These are phyloP conservation scores for Xyliphius kryptos DNA, from an alignment of 2,113 vertebrate genomes.

Conservation along the genomic window DNA sequence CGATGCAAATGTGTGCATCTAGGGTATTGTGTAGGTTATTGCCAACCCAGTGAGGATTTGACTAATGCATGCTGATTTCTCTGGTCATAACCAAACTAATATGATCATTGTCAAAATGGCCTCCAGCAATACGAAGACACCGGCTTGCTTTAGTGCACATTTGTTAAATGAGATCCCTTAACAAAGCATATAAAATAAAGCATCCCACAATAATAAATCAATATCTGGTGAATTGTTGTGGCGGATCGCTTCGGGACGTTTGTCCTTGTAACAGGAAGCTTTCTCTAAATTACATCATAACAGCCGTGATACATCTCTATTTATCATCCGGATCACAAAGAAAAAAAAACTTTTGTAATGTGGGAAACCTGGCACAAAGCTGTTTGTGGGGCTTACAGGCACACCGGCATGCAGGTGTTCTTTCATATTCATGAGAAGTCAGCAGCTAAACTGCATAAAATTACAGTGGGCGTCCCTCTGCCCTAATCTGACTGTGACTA, in stretches of 20 bases:
- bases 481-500: constrained; percentile 58
- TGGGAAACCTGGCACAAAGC: background rate
- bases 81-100: no score
- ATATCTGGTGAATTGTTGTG: background rate
- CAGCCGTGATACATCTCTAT: background rate
- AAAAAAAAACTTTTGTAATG: background rate
- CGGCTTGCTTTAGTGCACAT: no score
- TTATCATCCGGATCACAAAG: background rate
- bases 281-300: constrained; percentile 15
- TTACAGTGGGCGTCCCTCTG: constrained; percentile 43
- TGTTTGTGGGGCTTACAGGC: constrained; percentile 16
- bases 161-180: no score
- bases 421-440: constrained; percentile 45
- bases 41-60: no score
- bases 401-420: constrained; percentile 4
- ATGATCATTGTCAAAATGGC: no score
- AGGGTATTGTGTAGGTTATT: no score
- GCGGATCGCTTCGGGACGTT: background rate
- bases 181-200: background rate
- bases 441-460: constrained; percentile 57
- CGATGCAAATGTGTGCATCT: no score
- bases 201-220: constrained; percentile 4
- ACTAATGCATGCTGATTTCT: no score
- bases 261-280: constrained; percentile 4
- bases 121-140: no score